Base-by-base conservation (phyloP, 2,113 vertebrate species). In the Sorex fumeus region DNA sequence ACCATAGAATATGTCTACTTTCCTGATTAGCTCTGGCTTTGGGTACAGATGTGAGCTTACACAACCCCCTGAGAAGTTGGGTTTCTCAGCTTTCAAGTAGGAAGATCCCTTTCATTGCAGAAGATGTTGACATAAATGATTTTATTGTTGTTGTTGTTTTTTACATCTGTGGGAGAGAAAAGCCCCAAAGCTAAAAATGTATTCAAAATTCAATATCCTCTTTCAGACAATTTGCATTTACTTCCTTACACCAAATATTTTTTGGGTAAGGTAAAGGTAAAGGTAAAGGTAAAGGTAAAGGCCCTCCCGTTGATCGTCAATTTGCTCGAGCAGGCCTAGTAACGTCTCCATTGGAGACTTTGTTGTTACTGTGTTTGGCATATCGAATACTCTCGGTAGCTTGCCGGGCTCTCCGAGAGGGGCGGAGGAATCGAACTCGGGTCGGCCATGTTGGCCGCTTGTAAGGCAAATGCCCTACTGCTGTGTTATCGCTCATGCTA, bases 171-270 rank as follows among this genome's bases (percentile, higher is more conserved):
- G 67, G 28, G 60, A 80, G 34, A 71, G 70, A 74, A 82, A 69
- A 89, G 69, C 67, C 53, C 57, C 60, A 19, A 66, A 43, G 21
- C 62, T 64, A 9, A 91, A 89, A 91, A 94, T 19, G 23, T 40
- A 45, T 53, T 82, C 45, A 77, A 75, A 66, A 30, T 45, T 72
- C 69, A 50, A 47, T 76, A 36, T 66, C 9, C 27, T 47, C 80
- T 87, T 79, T 78, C 80, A 81, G 12, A 21, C 36, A 32, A 77
- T 79, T 34, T 86, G 34, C 18, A 28, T 82, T 57, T 25, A 21
- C 27, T 43, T 32, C 47, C 47, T 79, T 34, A 27, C 28, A 28
- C 10, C 62, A 25, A 32, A 36, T 1, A 21, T 84, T 66, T 34
- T 13, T 34, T 53, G 4, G 2, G 28, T 27, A 8, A 19, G 8